Evolutionary conservation across 2,797 vertebrate genomes (phyloP).

Genomic region (Melanotaenia parkinsoni): DNA sequence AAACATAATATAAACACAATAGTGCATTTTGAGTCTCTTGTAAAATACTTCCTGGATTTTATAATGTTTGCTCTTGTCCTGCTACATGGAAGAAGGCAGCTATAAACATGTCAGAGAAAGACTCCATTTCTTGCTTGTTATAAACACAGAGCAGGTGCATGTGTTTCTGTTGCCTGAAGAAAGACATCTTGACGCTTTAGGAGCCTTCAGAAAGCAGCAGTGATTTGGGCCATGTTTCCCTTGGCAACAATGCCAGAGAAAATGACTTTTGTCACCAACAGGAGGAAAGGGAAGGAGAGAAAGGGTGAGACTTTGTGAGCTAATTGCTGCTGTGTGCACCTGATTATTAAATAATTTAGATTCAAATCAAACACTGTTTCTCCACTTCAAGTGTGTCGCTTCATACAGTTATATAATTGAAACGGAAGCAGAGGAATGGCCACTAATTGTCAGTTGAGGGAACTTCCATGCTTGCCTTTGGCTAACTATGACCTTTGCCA

Average conservation of each 20-base stretch:
- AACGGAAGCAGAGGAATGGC: neutral
- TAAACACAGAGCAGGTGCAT: slow-evolving; percentile 9
- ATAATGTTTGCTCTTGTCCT: neutral
- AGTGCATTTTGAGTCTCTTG: neutral
- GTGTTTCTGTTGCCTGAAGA: slow-evolving; percentile 37
- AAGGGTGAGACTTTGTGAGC: neutral
- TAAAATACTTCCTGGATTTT: neutral
- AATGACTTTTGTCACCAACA: slow-evolving; percentile 13
- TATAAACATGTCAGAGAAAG: too few relatives aligned
- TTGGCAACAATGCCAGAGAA: slow-evolving; percentile 9
- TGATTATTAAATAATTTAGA: slow-evolving; percentile 1
- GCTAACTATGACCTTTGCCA: slow-evolving; percentile 48
- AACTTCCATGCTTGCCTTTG: slow-evolving; percentile 1
- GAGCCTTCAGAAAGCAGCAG: slow-evolving; percentile 30
- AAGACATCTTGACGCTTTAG: slow-evolving; percentile 34
- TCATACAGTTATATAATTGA: neutral
- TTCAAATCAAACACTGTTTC: slow-evolving; percentile 24
- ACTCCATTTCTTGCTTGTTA: slow-evolving; percentile 29
- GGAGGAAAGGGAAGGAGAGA: neutral
- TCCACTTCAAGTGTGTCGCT: slow-evolving; percentile 1
- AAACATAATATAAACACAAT: too few relatives aligned
- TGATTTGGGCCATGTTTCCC: slow-evolving; percentile 33
- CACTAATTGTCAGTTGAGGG: neutral
- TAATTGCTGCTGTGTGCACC: slow-evolving; percentile 16
- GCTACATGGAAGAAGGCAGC: neutral